Evolutionary conservation across 2,113 vertebrate genomes (phyloP), one percentile per base, ranked within the genome.

Genomic region (Amia ocellicauda): DNA sequence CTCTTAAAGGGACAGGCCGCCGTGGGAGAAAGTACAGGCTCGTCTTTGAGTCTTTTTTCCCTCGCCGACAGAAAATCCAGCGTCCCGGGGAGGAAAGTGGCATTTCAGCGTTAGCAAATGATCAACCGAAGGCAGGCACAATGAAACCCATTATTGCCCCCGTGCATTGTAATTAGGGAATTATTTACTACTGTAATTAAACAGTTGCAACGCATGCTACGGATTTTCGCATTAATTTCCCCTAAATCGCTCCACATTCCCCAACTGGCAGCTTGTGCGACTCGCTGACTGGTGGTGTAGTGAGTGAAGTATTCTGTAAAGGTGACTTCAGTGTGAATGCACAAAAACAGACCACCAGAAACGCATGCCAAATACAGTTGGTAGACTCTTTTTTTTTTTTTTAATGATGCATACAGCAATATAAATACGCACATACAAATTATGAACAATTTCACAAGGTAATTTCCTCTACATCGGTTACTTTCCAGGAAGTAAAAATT

Each of bases 1-100:
- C 4, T 64, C 73, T 88, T 88, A 89, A 89, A 88, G 86, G 85
- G 84, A 75, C 82, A 77, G 73, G 56, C 66, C 74, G 63, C 78
- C 74, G 58, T 70, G 69, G 49, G 58, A 47, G 59, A 71, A 66
- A 53, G 66, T 60, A 55, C 57, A 62, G n/a, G 42, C 26, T 56
- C 41, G 36, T 41, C 42, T 57, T 64, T 63, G 19, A 27, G 53
- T 41, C 62, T 51, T 54, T 62, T 45, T 29, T 43, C 59, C 0
- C 28, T 29, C 26, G 69, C 71, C 64, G 68, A 68, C 52, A 58
- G 36, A 67, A 69, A 69, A 45, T 58, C n/a, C n/a, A n/a, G n/a
- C n/a, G n/a, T n/a, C n/a, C 4, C 45, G 10, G 13, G 45, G 2
- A 16, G 3, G n/a, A 28, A 66, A 57, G 51, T 45, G 22, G 31